A percentile compares a stretch with the other conserved stretches of the same genome.
Evolutionary conservation across 2,113 vertebrate species (phyloP).

Genomic region (Pachycephala philippinensis): DNA sequence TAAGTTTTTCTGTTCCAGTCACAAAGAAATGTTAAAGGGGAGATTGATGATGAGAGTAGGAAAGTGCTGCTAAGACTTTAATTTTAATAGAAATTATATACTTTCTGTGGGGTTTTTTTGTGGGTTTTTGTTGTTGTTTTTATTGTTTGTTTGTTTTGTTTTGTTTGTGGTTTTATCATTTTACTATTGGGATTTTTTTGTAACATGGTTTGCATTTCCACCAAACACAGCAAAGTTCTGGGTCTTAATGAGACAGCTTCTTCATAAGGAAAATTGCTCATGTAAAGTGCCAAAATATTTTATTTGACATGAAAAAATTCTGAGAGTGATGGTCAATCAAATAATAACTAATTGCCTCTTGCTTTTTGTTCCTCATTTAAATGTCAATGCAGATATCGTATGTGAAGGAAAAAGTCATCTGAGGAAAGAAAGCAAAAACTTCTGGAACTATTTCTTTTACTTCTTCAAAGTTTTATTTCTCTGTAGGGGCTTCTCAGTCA

Average conservation of each 20-base stretch:
- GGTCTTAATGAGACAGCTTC: neutral
- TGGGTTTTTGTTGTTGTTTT: neutral
- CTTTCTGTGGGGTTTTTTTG: accelerated
- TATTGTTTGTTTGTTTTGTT: neutral
- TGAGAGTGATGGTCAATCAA: neutral
- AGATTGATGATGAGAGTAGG: neutral
- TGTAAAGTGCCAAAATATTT: neutral
- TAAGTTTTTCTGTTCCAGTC: neutral
- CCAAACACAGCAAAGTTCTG: neutral
- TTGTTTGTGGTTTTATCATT: neutral
- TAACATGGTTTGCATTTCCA: neutral
- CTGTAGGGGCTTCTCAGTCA: neutral
- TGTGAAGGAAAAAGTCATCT: neutral
- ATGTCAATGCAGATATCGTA: neutral
- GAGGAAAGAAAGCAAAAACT: neutral
- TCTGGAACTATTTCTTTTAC: neutral
- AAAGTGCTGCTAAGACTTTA: neutral
- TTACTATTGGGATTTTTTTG: accelerated
- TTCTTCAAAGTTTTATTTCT: neutral
- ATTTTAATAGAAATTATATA: neutral
- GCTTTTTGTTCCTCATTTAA: neutral
- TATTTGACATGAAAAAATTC: neutral
- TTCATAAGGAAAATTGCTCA: neutral
- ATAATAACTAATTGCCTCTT: neutral
- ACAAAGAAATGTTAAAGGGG: neutral